These are phyloP conservation scores for Osedax fenrisi DNA, from an alignment of 2,888 invertebrate genomes.

Conservation along the genomic window DNA sequence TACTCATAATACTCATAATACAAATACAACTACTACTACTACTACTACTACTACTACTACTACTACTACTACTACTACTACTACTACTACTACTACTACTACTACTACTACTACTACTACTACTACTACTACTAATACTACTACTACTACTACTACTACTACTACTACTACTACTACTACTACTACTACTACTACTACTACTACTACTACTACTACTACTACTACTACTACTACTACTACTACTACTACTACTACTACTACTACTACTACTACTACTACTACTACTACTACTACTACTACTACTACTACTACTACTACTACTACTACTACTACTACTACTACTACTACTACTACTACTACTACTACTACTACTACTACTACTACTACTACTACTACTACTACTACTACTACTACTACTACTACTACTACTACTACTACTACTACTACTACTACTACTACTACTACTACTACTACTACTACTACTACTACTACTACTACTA, in stretches of 20 bases:
- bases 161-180: slow-evolving; percentile 14
- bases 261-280: slow-evolving; percentile 12
- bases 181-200: slow-evolving; percentile 11
- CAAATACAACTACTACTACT: not conserved
- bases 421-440: slow-evolving; percentile 1
- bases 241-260: slow-evolving; percentile 18
- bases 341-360: not conserved
- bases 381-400: not conserved
- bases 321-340: slow-evolving; percentile 18
- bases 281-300: slow-evolving; percentile 10
- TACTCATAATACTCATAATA: not conserved
- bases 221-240: slow-evolving; percentile 17
- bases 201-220: slow-evolving; percentile 17
- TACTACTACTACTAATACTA: not conserved
- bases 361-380: slow-evolving; percentile 14
- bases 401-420: slow-evolving; percentile 1
- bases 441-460: slow-evolving; percentile 5
- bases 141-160: slow-evolving; percentile 16
- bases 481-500: slow-evolving; percentile 1
- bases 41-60: not conserved
- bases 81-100: not conserved
- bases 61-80: not conserved
- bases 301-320: slow-evolving; percentile 18
- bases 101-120: not conserved
- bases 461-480: slow-evolving; percentile 16